phyloP scores from a whole-genome alignment of 2,888 invertebrate genomes.

The Icerya purchasi region DNA sequence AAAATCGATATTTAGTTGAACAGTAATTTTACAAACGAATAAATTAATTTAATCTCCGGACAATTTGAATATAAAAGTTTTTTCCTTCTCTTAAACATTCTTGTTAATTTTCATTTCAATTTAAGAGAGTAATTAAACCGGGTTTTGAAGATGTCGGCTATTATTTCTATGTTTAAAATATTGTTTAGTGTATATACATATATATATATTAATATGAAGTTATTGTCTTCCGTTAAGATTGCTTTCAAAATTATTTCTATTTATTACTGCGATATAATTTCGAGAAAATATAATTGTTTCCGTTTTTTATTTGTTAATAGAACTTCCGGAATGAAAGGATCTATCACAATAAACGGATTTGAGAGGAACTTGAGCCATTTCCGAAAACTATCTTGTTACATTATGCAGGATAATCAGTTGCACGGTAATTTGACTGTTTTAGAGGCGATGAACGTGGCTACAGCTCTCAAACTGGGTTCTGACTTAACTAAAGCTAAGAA shows the following conservation, averaged over 20 bases:
- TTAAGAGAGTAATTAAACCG: no score
- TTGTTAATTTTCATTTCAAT: no score
- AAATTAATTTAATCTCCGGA: no score
- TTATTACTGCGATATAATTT: neutral
- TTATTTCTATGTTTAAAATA: no score
- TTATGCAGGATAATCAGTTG: slow-evolving; percentile 88
- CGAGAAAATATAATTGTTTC: neutral
- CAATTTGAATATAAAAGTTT: no score
- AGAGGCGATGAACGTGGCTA: slow-evolving; percentile 84
- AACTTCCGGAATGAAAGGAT: slow-evolving; percentile 57
- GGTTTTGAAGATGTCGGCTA: no score
- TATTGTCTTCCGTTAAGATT: no score
- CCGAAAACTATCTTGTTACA: slow-evolving; percentile 82
- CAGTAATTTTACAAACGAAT: neutral
- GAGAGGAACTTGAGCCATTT: slow-evolving; percentile 67
- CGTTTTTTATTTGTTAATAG: slow-evolving; percentile 28
- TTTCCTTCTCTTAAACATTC: no score
- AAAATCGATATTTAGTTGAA: neutral
- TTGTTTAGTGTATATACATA: no score
- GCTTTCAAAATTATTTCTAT: no score
- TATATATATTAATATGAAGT: no score
- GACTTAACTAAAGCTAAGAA: slow-evolving; percentile 46
- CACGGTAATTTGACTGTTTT: slow-evolving; percentile 79
- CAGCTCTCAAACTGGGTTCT: slow-evolving; percentile 64
- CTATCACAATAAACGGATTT: slow-evolving; percentile 63